Evolutionary conservation across 2,113 vertebrate species (phyloP).

Genomic region (Macquaria ambigua): DNA sequence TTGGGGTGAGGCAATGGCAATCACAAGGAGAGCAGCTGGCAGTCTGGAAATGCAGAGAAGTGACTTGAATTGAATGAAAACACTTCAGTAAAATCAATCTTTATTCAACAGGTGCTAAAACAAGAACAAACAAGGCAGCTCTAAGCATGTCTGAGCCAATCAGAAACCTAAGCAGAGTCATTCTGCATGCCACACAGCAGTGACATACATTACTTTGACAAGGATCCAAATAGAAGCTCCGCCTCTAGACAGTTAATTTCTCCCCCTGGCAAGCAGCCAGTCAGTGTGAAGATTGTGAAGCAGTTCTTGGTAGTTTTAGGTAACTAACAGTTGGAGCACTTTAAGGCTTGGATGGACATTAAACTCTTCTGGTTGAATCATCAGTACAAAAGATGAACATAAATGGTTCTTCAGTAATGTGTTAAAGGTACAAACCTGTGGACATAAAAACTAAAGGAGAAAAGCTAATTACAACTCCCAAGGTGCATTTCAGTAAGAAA

Average conservation of each 20-base stretch:
- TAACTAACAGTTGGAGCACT: not conserved
- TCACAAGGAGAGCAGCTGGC: slow-evolving; percentile 1
- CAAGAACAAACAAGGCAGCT: slow-evolving; percentile 1
- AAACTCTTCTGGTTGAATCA: too few relatives aligned
- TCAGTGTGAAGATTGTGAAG: not conserved
- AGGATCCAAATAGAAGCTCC: not conserved
- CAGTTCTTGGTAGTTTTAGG: not conserved
- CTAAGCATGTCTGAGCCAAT: not conserved
- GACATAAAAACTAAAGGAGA: too few relatives aligned
- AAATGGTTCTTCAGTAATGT: too few relatives aligned
- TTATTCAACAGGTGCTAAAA: slow-evolving; percentile 50
- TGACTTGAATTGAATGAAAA: slow-evolving; percentile 36
- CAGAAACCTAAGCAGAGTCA: not conserved
- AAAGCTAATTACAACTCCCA: too few relatives aligned
- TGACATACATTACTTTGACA: not conserved
- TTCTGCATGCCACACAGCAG: not conserved
- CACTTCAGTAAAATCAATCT: slow-evolving; percentile 29
- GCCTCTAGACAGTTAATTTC: not conserved
- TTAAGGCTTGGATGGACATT: too few relatives aligned
- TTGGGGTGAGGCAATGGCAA: slow-evolving; percentile 31
- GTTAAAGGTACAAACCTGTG: too few relatives aligned
- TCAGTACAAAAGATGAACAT: too few relatives aligned
- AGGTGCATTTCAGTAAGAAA: too few relatives aligned
- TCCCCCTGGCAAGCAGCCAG: slow-evolving; percentile 10
- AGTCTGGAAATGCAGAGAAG: slow-evolving; percentile 13